A percentile compares a stretch with the other conserved stretches of the same genome.
phyloP scores from a whole-genome alignment of 2,888 invertebrate species.

The Busseola fusca region DNA sequence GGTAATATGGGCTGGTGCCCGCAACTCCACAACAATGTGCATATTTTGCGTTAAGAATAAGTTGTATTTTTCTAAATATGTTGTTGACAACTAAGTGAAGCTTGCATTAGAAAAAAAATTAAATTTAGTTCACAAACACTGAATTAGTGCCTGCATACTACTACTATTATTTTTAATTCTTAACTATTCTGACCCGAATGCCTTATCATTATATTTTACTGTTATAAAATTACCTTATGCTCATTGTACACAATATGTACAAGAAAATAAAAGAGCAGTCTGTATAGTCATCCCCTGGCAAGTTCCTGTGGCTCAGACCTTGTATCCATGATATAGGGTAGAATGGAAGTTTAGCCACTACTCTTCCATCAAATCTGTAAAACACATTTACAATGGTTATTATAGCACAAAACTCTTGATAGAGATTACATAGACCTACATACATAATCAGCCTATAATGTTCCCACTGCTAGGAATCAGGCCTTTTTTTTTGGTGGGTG shows the following conservation, averaged over 20 bases:
- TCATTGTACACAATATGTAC: slow-evolving; percentile 99
- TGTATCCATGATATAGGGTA: slow-evolving; percentile 98
- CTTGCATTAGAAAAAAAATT: background rate
- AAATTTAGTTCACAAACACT: background rate
- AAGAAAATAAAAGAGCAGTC: slow-evolving; percentile 99
- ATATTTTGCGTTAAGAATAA: too few relatives aligned
- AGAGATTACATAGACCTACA: too few relatives aligned
- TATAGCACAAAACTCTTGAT: background rate
- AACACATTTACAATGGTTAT: slow-evolving; percentile 1
- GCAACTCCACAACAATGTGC: too few relatives aligned
- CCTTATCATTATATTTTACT: background rate
- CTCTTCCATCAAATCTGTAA: slow-evolving; percentile 97
- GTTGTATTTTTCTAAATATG: background rate
- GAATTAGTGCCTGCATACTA: background rate
- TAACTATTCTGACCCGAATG: background rate
- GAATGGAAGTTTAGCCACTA: slow-evolving; percentile 99
- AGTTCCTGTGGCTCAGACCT: slow-evolving; percentile 98
- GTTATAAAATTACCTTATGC: slow-evolving; percentile 92
- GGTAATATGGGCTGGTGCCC: too few relatives aligned
- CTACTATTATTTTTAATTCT: background rate
- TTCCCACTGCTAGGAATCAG: too few relatives aligned
- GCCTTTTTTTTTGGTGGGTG: too few relatives aligned
- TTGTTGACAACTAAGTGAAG: background rate
- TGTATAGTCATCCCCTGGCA: slow-evolving; percentile 98
- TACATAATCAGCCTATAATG: too few relatives aligned